phyloP scores from a whole-genome alignment of 2,888 invertebrate species.

The Yponomeuta evonymella region DNA sequence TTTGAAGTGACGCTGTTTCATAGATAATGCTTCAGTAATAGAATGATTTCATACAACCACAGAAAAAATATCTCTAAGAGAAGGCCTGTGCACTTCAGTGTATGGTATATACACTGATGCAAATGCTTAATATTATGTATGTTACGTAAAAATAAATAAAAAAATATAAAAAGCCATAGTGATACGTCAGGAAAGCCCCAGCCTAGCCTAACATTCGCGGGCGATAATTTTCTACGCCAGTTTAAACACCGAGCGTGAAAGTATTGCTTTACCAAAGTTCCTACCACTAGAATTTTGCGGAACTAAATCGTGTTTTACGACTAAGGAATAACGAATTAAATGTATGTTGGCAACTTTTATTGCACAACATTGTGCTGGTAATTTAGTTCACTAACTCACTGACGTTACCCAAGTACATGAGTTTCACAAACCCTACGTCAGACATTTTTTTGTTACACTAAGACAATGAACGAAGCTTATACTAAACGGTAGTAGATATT shows the following conservation, averaged over 20 bases:
- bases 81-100: too few species aligned
- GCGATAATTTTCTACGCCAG: slow-evolving; percentile 9
- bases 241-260: slow-evolving; percentile 8
- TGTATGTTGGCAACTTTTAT: not conserved
- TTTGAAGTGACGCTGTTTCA: too few species aligned
- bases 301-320: not conserved
- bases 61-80: too few species aligned
- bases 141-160: not conserved
- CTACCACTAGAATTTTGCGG: not conserved
- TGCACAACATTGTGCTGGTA: not conserved
- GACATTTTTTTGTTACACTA: not conserved
- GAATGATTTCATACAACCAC: too few species aligned
- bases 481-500: not conserved
- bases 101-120: too few species aligned
- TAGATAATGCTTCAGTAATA: too few species aligned
- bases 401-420: not conserved
- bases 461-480: not conserved
- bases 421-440: too few species aligned
- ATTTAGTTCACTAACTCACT: not conserved
- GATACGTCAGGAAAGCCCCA: not conserved
- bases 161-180: not conserved
- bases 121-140: too few species aligned
- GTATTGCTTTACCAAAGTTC: slow-evolving; percentile 3
- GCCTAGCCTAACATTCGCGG: not conserved
- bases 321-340: not conserved